A percentile compares a stretch with the other conserved stretches of the same genome.
These are phyloP conservation scores for Magallana gigas DNA, from an alignment of 1,140 invertebrate genomes.

Conservation along the genomic window DNA sequence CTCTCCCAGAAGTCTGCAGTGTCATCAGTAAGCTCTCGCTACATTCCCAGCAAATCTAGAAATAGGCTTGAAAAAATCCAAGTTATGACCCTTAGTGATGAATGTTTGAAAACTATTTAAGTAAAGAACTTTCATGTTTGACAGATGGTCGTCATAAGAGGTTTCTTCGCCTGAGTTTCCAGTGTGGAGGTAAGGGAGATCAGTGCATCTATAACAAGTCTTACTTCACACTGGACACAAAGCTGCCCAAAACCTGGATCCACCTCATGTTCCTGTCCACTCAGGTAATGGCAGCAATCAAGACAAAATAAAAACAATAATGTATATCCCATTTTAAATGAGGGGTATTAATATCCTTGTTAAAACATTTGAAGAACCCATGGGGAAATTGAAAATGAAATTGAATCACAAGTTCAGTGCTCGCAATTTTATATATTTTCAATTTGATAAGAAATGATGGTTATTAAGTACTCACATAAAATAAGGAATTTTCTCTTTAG, in stretches of 20 bases:
- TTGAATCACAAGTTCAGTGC: background rate
- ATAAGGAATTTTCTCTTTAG: no score
- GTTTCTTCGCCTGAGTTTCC: slow-evolving; percentile 90
- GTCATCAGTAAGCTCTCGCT: slow-evolving; percentile 87
- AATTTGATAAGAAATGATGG: no score
- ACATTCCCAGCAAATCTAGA: background rate
- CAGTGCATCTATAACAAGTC: slow-evolving; percentile 92
- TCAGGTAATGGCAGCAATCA: slow-evolving; percentile 83
- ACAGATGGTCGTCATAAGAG: slow-evolving; percentile 88
- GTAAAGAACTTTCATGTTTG: slow-evolving; percentile 56
- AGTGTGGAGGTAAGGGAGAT: slow-evolving; percentile 90
- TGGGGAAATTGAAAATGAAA: background rate
- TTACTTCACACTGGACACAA: slow-evolving; percentile 92
- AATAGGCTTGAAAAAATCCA: no score
- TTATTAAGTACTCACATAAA: no score
- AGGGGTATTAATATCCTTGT: no score
- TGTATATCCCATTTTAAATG: no score
- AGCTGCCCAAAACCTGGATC: slow-evolving; percentile 93
- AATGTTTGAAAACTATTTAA: no score
- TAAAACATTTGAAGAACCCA: no score
- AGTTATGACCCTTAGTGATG: no score
- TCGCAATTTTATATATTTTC: no score
- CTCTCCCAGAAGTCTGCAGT: slow-evolving; percentile 93
- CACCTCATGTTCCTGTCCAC: slow-evolving; percentile 96
- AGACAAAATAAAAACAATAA: no score